Evolutionary conservation across 23 tunicate species (phyloP), one percentile per base, ranked within the genome.

Genomic region (Clavelina lepadiformis): DNA sequence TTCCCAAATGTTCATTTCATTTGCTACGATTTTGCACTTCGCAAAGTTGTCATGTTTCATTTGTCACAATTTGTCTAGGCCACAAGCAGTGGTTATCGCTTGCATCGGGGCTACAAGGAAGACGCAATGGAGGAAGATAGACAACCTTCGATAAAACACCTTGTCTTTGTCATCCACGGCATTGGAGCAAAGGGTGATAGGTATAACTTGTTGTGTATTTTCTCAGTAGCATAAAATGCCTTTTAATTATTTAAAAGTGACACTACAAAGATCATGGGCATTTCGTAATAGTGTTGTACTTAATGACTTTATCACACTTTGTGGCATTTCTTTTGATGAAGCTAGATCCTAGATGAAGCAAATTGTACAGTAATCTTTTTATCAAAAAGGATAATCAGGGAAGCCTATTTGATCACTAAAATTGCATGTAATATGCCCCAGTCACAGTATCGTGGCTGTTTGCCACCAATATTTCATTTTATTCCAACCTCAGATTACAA

Each of bases 141-240:
- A 11, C 70, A 49, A 25, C 65, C 78, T 28, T 83, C 88, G 1
- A 80, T 89, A 33, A 69, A 56, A 28, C 81, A 89, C 34, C 75
- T 89, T 44, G 76, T 89, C 23, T 75, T 89, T 64, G 89, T 89
- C 19, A 78, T 89, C 18, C 97, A 89, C 64, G 97, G 97, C 23
- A 81, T 89, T 53, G 97, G 97, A 26, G 77, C 97, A 15, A 81
- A 77, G 37, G 50, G 80, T 0, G 97, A 89, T 75, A 70, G 88
- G 89, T 78, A n/a, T n/a, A 13, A 49, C 5, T 45, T 38, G 18
- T 31, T 61, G 27, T 61, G 8, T 13, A 55, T 55, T 55, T 55
- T 55, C 20, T n/a, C 15, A 19, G 23, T 7, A 55, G n/a, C n/a
- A n/a, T n/a, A n/a, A n/a, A n/a, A n/a, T n/a, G n/a, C n/a, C n/a